Evolutionary conservation across 53 echinoderm and acorn worm species (phyloP), one percentile per base, ranked within the genome.

Genomic region (Holothuria leucospilota): DNA sequence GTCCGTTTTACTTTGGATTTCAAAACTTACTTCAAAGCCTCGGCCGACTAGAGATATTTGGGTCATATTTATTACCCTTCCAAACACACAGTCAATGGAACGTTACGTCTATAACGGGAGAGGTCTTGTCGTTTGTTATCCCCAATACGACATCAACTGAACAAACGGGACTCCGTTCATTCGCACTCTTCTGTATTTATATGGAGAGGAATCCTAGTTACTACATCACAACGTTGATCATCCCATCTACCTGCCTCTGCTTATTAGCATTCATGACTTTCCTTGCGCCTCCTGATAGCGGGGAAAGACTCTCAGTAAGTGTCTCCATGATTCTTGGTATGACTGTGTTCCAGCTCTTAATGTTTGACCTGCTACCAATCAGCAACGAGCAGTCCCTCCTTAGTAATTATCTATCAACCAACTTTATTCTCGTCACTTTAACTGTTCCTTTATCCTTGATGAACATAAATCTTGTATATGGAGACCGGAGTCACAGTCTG

Each of bases 281-380:
- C 29, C 59, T 81, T 8, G 81, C 81, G 4, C 81, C 81, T 15
- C 60, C 62, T 15, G 61, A 81, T 30, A 27, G 81, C 38, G 81
- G 81, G 13, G 81, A 81, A 38, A 58, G 81, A 62, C 3, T 81
- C 20, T 81, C 81, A 13, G 27, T 81, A 9, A 81, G 28, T 8
- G 81, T 81, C 8, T 62, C 81, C 0, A 81, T 81, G 81, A 62
- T 81, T 30, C 81, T 81, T 58, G 81, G 81, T 39, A 39, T 81
- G 60, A 81, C 81, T 20, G 61, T 81, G 20, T 81, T 81, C 56
- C 59, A 81, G 53, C 38, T 81, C 2, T 58, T 81, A 21, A 81
- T 81, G 81, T 30, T 24, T 81, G 81, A 81, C 59, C 30, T 81
- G 7, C 60, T 79, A 24, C 79, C 79, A 27, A 58, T 59, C 25